These are phyloP conservation scores for Uria aalge DNA, from an alignment of 2,113 vertebrate genomes.

Conservation along the genomic window DNA sequence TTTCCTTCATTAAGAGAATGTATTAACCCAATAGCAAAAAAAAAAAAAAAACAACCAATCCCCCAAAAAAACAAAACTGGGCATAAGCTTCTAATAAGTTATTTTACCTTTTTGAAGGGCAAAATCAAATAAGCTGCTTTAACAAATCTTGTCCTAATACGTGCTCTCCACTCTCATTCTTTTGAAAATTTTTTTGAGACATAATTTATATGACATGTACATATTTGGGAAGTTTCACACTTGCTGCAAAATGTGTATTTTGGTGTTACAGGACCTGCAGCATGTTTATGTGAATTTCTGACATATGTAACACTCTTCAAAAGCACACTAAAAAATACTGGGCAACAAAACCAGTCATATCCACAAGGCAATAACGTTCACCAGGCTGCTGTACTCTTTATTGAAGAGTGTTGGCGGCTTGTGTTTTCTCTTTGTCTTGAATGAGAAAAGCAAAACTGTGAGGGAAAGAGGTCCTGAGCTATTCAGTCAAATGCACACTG, in stretches of 20 bases:
- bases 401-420: not conserved
- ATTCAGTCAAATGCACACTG: not conserved
- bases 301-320: not conserved
- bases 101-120: not conserved
- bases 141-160: not conserved
- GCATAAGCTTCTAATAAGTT: not conserved
- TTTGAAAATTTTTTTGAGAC: not conserved
- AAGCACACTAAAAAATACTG: constrained; percentile 20
- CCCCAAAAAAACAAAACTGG: not conserved
- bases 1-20: not conserved
- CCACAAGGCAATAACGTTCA: not conserved
- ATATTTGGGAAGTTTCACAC: not conserved
- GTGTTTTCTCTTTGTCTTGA: not conserved
- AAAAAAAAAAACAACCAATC: not conserved
- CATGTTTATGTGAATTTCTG: constrained; percentile 33
- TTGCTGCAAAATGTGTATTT: not conserved
- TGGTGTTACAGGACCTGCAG: not conserved
- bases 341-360: not conserved
- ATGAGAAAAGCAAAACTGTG: not conserved
- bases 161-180: not conserved
- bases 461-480: not conserved
- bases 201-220: not conserved
- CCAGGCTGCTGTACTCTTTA: not conserved
- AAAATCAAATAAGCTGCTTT: not conserved
- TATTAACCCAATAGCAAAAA: not conserved